A percentile compares a stretch with the other conserved stretches of the same genome.
These are phyloP conservation scores for Phaedon cochleariae DNA, from an alignment of 2,888 invertebrate genomes.

Conservation along the genomic window DNA sequence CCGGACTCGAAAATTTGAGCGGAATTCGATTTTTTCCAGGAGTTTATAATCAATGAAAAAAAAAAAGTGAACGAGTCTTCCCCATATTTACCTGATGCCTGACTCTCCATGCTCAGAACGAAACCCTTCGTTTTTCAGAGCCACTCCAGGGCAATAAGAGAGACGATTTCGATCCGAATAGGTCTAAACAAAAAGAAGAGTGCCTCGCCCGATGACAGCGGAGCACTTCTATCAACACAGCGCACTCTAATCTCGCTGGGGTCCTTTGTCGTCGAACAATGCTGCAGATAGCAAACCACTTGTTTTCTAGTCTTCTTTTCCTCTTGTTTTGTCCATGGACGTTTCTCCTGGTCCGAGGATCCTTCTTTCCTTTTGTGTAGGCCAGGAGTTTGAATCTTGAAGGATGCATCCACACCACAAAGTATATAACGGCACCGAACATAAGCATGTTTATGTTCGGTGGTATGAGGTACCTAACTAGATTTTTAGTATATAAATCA, in stretches of 20 bases:
- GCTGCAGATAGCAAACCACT: constrained; percentile 37
- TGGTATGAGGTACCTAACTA: too few species aligned
- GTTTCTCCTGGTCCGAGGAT: constrained; percentile 7
- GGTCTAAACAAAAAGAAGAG: constrained; percentile 29
- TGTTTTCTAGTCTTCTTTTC: constrained; percentile 29
- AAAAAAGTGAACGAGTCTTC: too few species aligned
- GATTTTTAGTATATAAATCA: too few species aligned
- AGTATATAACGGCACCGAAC: too few species aligned
- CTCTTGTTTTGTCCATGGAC: constrained; percentile 13
- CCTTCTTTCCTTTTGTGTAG: constrained; percentile 16
- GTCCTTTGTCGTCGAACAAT: constrained; percentile 37
- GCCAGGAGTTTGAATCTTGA: constrained; percentile 8
- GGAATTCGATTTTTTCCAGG: too few species aligned
- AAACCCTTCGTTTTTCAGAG: constrained; percentile 5
- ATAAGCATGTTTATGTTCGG: too few species aligned
- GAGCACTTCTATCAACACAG: constrained; percentile 40
- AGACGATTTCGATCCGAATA: constrained; percentile 25
- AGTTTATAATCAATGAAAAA: too few species aligned
- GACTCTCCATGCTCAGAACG: too few species aligned
- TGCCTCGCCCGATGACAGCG: constrained; percentile 27
- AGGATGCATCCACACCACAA: too few species aligned
- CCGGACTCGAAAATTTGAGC: too few species aligned
- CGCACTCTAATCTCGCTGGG: constrained; percentile 34
- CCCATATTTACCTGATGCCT: too few species aligned
- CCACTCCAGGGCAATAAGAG: constrained; percentile 4